Evolutionary conservation across 2,113 vertebrate genomes (phyloP), one percentile per base, ranked within the genome.

Genomic region (Ciconia stormi): DNA sequence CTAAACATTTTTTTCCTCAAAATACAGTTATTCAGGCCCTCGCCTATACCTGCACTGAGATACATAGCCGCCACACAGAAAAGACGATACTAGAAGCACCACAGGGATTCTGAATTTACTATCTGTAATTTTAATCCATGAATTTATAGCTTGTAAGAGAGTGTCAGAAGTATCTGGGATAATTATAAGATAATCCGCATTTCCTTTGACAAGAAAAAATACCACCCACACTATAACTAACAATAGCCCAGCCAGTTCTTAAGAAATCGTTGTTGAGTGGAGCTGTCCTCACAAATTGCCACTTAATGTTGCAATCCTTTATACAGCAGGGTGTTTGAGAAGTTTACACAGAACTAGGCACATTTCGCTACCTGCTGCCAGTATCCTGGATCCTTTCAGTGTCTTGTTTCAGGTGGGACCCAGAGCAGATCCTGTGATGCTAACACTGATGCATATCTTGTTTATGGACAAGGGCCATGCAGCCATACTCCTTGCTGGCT

Each of bases 151-250:
- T 90, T 91, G 82, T 92, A 95, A 87, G 44, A 80, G 13, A 66
- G 61, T 91, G 89, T 92, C 61, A 87, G 70, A 93, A 85, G 25
- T 65, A 91, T 44, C 86, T 79, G 62, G 22, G 62, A 66, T 84
- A 93, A 91, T 91, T 78, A 74, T 56, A 91, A 95, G 5, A 89
- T 87, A 95, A 95, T 95, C 83, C 0, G 0, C 46, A 50, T 76
- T 93, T 96, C 91, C 93, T 90, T 94, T 87, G 83, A 82, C 66
- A 89, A 95, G 84, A 89, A 76, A 91, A 90, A 89, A 49, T 49
- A 53, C 70, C 73, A 21, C 84, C 81, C 73, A 91, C 89, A 27
- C 65, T 61, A 12, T 8, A 71, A 83, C 89, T 87, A 65, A 91
- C 89, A 85, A 77, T 55, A 94, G 46, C 58, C 62, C 70, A 58